Conservation (phyloP, 2,797 vertebrate genomes). For the Selene dorsalis region DNA sequence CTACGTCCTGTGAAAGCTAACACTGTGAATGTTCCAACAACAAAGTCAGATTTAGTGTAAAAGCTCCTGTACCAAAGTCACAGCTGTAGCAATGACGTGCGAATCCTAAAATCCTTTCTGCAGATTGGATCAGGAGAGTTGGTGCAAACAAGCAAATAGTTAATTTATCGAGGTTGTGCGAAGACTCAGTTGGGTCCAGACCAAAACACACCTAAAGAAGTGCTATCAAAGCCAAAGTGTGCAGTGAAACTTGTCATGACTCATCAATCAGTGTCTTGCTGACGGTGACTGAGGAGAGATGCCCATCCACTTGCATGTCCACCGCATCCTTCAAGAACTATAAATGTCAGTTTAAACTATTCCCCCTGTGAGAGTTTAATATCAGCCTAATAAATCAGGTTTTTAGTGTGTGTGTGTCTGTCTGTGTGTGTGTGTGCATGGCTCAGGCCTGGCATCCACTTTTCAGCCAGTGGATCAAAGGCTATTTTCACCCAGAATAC, state of each 20-base stretch:
- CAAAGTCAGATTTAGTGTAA: background rate
- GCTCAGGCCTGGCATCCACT: constrained; percentile 13
- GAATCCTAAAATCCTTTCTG: background rate
- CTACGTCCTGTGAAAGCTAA: background rate
- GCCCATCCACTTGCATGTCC: background rate
- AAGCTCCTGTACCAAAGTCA: background rate
- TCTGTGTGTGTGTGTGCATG: constrained; percentile 12
- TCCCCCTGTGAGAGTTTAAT: constrained; percentile 16
- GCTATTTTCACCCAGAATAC: constrained; percentile 19
- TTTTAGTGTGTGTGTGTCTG: constrained; percentile 10
- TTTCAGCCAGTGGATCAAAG: constrained; percentile 40
- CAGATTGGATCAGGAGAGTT: background rate
- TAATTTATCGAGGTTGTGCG: background rate
- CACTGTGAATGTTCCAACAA: background rate
- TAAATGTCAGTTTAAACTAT: constrained; percentile 12
- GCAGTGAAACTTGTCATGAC: background rate
- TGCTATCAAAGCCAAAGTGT: background rate
- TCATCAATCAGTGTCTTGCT: constrained; percentile 23
- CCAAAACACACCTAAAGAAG: background rate
- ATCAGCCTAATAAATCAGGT: constrained; percentile 2
- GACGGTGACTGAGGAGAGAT: constrained; percentile 9
- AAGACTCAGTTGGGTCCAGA: background rate
- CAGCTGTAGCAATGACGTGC: background rate
- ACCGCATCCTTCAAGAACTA: background rate
- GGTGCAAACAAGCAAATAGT: background rate